Evolutionary conservation across 2,888 invertebrate species (phyloP).

Genomic region (Serripes groenlandicus): DNA sequence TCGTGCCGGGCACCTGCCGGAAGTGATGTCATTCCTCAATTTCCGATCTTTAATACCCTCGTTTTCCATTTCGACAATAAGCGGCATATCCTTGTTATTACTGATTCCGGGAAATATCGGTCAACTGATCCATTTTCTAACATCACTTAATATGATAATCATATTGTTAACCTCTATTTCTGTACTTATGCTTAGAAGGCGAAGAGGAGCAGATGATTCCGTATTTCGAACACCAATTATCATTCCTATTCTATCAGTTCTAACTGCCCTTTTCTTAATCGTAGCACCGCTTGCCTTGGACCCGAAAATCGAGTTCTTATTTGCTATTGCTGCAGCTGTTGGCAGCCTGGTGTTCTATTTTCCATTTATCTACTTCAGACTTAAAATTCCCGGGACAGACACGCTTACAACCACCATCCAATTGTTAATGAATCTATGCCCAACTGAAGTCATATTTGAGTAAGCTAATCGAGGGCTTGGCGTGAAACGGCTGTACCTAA

Average conservation of each 20-base stretch:
- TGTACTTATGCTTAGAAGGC: neutral
- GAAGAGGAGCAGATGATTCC: slow-evolving; percentile 4
- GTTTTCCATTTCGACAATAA: slow-evolving; percentile 14
- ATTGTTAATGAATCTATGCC: slow-evolving; percentile 36
- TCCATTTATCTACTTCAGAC: slow-evolving; percentile 57
- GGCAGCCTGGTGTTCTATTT: slow-evolving; percentile 56
- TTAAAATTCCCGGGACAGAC: slow-evolving; percentile 36
- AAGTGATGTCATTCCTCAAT: slow-evolving; percentile 53
- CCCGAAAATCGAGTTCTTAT: slow-evolving; percentile 62
- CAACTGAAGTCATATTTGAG: too few species aligned
- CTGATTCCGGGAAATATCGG: slow-evolving; percentile 27
- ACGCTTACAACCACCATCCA: slow-evolving; percentile 31
- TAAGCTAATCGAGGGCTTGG: too few species aligned
- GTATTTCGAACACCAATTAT: slow-evolving; percentile 48
- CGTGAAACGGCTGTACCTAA: too few species aligned
- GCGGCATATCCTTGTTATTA: slow-evolving; percentile 8
- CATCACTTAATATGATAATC: neutral
- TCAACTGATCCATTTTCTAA: slow-evolving; percentile 22
- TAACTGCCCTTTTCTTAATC: slow-evolving; percentile 57
- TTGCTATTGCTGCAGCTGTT: slow-evolving; percentile 44
- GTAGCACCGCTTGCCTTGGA: slow-evolving; percentile 58
- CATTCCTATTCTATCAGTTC: slow-evolving; percentile 37
- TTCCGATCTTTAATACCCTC: slow-evolving; percentile 40
- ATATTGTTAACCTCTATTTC: neutral
- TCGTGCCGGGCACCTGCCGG: slow-evolving; percentile 54